Conservation (phyloP, 2,888 invertebrate genomes). For the Lissocephala sabroskyi region DNA sequence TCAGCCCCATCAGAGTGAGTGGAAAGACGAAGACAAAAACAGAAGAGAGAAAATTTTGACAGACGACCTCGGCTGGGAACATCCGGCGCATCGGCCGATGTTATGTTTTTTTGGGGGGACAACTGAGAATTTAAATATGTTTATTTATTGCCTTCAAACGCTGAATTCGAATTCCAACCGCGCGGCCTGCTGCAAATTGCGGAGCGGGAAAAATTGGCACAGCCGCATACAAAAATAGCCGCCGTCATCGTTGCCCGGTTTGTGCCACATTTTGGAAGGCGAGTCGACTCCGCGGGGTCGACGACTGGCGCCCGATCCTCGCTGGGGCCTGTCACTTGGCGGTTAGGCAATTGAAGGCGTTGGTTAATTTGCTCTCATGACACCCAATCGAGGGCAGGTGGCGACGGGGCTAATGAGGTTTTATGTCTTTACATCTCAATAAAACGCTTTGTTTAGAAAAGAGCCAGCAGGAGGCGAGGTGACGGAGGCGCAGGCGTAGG, state of each 20-base stretch:
- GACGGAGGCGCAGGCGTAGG: no score
- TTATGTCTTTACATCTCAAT: no score
- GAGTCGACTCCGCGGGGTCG: no score
- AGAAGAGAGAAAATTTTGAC: no score
- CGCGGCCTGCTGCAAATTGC: not conserved
- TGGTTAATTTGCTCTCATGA: no score
- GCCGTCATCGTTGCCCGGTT: slow-evolving; percentile 15
- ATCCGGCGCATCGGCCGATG: not conserved
- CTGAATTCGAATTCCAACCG: no score
- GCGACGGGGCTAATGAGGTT: no score
- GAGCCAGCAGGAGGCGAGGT: no score
- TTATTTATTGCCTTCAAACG: slow-evolving; percentile 1
- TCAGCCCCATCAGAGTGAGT: slow-evolving; percentile 9
- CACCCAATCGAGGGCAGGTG: no score
- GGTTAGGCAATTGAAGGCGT: slow-evolving; percentile 7
- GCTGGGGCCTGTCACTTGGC: slow-evolving; percentile 1
- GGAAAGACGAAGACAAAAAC: not conserved
- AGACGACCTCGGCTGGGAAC: no score
- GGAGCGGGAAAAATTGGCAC: slow-evolving; percentile 26
- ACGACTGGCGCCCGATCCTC: no score
- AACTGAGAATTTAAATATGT: not conserved
- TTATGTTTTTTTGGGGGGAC: not conserved
- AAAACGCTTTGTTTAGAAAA: no score
- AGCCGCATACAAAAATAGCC: slow-evolving; percentile 26
- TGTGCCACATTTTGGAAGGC: slow-evolving; percentile 34